Percentiles rank a stretch among this genome's conserved stretches.
Evolutionary conservation across 2,888 invertebrate species (phyloP).

Genomic region (Zygogramma bicolorata): DNA sequence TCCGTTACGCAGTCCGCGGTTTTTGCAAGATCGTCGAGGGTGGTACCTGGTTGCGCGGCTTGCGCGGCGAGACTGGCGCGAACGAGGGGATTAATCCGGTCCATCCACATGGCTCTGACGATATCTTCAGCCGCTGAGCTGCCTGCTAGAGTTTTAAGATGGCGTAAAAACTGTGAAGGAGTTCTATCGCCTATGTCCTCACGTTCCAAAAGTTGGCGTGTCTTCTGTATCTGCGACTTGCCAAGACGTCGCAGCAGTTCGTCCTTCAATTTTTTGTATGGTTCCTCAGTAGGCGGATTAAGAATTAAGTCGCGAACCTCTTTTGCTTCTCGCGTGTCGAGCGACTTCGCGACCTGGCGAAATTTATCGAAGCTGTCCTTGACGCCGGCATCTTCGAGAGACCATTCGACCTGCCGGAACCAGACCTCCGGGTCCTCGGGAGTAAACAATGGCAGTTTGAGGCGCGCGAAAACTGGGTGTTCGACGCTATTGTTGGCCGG

Average conservation of each 20-base stretch:
- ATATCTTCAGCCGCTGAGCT: background rate
- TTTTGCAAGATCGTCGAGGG: background rate
- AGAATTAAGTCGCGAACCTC: slow-evolving; percentile 9
- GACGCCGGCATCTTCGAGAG: background rate
- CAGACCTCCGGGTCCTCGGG: background rate
- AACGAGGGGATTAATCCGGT: background rate
- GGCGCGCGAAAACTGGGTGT: background rate
- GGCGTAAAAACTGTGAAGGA: slow-evolving; percentile 10
- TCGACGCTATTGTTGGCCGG: too few relatives aligned
- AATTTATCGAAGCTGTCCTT: background rate
- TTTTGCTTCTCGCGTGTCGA: background rate
- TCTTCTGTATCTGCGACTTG: slow-evolving; percentile 10
- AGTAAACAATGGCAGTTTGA: background rate
- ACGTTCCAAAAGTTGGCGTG: slow-evolving; percentile 4
- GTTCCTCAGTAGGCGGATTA: background rate
- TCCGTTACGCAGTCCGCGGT: background rate
- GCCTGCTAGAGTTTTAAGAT: slow-evolving; percentile 6
- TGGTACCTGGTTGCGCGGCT: background rate
- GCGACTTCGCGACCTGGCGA: background rate
- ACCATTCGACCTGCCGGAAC: background rate
- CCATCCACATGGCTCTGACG: slow-evolving; percentile 15
- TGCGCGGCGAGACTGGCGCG: background rate
- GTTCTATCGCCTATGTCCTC: slow-evolving; percentile 20
- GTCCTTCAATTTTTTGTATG: background rate
- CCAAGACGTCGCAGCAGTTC: slow-evolving; percentile 7